Evolutionary conservation across 2,888 invertebrate genomes (phyloP).

Genomic region (Lordiphosa andalusiaca): DNA sequence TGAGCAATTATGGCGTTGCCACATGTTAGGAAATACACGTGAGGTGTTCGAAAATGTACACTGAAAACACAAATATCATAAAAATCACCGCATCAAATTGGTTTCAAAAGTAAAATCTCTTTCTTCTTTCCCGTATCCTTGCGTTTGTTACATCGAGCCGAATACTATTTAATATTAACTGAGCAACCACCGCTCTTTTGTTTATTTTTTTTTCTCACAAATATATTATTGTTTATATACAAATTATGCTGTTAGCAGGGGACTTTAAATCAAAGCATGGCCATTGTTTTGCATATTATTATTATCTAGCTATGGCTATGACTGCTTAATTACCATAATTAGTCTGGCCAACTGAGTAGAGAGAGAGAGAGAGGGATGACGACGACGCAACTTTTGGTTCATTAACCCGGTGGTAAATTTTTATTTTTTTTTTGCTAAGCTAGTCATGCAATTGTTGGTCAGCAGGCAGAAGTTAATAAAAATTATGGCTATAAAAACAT

Average conservation of each 20-base stretch:
- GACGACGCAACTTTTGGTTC: conserved; percentile 44
- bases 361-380: conserved; percentile 5
- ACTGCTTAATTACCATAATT: conserved; percentile 63
- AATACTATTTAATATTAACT: no score
- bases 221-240: conserved; percentile 6
- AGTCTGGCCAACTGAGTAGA: conserved; percentile 20
- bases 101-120: no score
- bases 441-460: conserved; percentile 58
- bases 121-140: no score
- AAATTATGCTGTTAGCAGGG: conserved; percentile 18
- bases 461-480: conserved; percentile 22
- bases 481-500: conserved; percentile 20
- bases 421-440: not conserved
- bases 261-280: conserved; percentile 36
- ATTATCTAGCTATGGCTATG: conserved; percentile 23
- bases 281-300: conserved; percentile 52
- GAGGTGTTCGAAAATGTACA: no score
- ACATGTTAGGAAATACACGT: no score
- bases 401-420: conserved; percentile 48
- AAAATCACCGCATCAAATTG: no score
- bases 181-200: no score
- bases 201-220: no score
- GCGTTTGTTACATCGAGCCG: no score
- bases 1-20: no score
- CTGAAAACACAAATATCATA: no score